Base-by-base conservation (phyloP, 30 jellyfish, hydroid and myxozoan species). In the Nemopilema nomurai region DNA sequence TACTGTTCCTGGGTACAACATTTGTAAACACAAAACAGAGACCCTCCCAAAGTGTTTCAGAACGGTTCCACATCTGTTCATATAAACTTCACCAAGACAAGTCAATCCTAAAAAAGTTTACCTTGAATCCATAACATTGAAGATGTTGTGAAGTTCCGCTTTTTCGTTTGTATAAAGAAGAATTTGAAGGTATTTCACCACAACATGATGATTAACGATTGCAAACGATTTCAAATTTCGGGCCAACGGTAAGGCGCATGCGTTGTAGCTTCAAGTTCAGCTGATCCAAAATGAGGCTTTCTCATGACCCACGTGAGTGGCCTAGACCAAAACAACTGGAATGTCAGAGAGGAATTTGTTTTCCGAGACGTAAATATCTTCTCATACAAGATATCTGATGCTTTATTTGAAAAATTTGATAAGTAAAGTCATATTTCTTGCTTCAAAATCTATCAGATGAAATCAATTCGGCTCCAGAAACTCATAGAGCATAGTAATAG, bases 391-490 rank as follows among this genome's bases (percentile, higher is more conserved):
- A n/a, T n/a, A n/a, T n/a, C n/a, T n/a, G n/a, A n/a, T n/a, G n/a
- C n/a, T n/a, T n/a, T n/a, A n/a, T n/a, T n/a, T n/a, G n/a, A n/a
- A n/a, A n/a, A n/a, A n/a, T n/a, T n/a, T n/a, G n/a, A n/a, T n/a
- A n/a, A n/a, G n/a, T n/a, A n/a, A n/a, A n/a, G n/a, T n/a, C n/a
- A n/a, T n/a, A n/a, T 41, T 24, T 21, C 41, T 19, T 0, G 3
- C 4, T 6, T 31, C 3, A 13, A 1, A 67, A 16, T 67, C 18
- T 50, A 73, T 30, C 83, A 8, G 28, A 73, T 73, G 83, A 71
- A 67, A 75, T 72, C 84, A 9, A 28, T 73, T 51, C 51, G 81
- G 80, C 41, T 83, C 20, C 29, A 33, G 57, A 83, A 69, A 26
- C 28, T 83, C 53, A 21, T 72, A 16, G 75, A 30, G 17, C 91